Base-by-base conservation (phyloP, 2,888 invertebrate genomes). In the Lasioglossum leucozonium region DNA sequence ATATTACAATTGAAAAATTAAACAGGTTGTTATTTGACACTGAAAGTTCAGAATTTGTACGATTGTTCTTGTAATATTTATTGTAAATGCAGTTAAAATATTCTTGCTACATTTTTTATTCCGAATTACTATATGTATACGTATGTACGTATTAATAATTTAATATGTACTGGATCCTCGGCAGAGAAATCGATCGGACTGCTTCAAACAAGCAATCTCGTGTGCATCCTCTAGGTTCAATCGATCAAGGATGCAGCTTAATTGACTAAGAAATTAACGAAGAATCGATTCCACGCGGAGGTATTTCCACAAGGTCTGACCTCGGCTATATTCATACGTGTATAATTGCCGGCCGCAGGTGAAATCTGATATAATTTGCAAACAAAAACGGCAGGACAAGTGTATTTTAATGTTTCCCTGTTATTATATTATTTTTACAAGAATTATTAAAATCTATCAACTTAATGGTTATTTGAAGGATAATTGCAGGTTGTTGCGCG, bases 401-500 rank as follows among this genome's bases (percentile, higher is more conserved):
- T 75, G 18, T 47, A 67, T 77, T 77, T 80, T 72, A 76, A 81
- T 82, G 82, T 82, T 83, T 83, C 76, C 72, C 83, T 73, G 55
- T 83, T 81, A 83, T 83, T 83, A 77, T 77, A 77, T 58, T n/a
- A 77, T 81, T 81, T 83, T 81, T 83, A 72, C 73, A 26, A 58
- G 34, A 83, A 67, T 47, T 81, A 83, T 81, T 81, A 77, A 83
- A 76, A 76, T 81, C 76, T 81, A 83, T 76, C 65, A 34, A 65
- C 30, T 44, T 83, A 81, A 83, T 73, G 47, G 55, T 83, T 81
- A 73, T 81, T 67, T 67, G 8, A 55, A 81, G n/a, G 72, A 67
- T 83, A 77, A 83, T 83, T 81, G 67, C 81, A 8, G 81, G 76
- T 83, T 83, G 51, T 65, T 55, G 40, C 44, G n/a, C 44, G 65